Conservation (phyloP, 2,888 invertebrate species). For the Cephus spinipes region DNA sequence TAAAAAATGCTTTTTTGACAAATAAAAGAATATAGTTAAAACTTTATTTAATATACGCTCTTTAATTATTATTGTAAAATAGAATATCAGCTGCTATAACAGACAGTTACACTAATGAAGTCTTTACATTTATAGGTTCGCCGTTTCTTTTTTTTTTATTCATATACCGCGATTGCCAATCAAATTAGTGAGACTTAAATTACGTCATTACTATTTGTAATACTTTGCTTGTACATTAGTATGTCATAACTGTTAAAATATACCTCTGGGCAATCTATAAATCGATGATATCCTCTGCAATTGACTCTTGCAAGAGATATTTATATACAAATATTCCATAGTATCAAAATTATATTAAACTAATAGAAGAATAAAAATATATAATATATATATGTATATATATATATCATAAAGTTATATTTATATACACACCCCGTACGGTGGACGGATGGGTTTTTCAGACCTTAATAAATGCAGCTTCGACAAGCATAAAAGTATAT, state of each 20-base stretch:
- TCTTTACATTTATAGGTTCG: not conserved
- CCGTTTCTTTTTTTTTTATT: not conserved
- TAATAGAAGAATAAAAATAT: not conserved
- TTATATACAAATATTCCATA: not conserved
- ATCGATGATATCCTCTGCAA: not conserved
- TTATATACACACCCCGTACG: not conserved
- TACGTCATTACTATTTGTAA: not conserved
- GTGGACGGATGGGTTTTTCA: slow-evolving; percentile 2
- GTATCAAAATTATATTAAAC: not conserved
- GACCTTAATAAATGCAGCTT: not conserved
- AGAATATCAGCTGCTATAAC: not conserved
- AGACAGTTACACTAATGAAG: not conserved
- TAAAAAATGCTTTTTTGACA: not conserved
- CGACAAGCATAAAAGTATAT: not conserved
- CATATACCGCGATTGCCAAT: not conserved
- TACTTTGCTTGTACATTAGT: not conserved
- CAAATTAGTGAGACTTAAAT: not conserved
- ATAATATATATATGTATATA: not conserved
- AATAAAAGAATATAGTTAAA: not conserved
- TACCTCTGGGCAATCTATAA: not conserved
- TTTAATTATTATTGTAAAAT: not conserved
- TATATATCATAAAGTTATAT: not conserved
- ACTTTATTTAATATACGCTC: not conserved
- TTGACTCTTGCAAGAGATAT: not conserved
- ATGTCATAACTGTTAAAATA: not conserved